Percentiles rank a stretch among this genome's conserved stretches.
phyloP scores from a whole-genome alignment of 2,113 vertebrate genomes.

The Ranitomeya imitator region DNA sequence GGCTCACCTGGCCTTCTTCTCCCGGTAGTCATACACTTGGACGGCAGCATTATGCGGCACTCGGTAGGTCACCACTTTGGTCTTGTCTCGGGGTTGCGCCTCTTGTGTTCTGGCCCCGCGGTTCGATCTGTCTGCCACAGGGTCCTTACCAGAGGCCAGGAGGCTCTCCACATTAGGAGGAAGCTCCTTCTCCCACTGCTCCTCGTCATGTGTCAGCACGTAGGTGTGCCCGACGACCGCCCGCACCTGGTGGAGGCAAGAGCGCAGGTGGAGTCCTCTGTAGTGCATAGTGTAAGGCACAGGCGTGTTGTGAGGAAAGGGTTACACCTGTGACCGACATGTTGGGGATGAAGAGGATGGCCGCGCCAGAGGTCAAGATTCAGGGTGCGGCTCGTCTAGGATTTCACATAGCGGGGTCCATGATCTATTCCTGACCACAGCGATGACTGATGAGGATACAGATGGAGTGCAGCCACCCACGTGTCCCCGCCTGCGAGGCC shows the following conservation, averaged over 20 bases:
- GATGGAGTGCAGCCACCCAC: neutral
- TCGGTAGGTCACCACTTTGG: slow-evolving; percentile 78
- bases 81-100: slow-evolving; percentile 68
- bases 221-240: slow-evolving; percentile 86
- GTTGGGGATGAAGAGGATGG: neutral
- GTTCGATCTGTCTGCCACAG: slow-evolving; percentile 71
- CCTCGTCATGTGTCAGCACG: slow-evolving; percentile 87
- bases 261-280: neutral
- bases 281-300: neutral
- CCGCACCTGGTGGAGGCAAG: slow-evolving; percentile 72
- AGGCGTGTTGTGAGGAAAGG: neutral
- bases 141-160: slow-evolving; percentile 71
- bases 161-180: slow-evolving; percentile 78
- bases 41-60: slow-evolving; percentile 86
- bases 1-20: slow-evolving; percentile 81
- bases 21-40: slow-evolving; percentile 91
- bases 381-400: neutral
- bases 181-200: slow-evolving; percentile 88
- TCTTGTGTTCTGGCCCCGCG: rapidly evolving
- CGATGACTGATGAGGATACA: neutral
- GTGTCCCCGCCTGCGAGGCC: neutral
- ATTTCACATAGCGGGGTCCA: neutral
- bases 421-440: neutral
- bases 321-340: neutral
- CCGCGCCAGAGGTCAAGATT: neutral